Percentiles rank a stretch among this genome's conserved stretches.
phyloP scores from a whole-genome alignment of 1,140 invertebrate genomes.

The Bombus haemorrhoidalis region DNA sequence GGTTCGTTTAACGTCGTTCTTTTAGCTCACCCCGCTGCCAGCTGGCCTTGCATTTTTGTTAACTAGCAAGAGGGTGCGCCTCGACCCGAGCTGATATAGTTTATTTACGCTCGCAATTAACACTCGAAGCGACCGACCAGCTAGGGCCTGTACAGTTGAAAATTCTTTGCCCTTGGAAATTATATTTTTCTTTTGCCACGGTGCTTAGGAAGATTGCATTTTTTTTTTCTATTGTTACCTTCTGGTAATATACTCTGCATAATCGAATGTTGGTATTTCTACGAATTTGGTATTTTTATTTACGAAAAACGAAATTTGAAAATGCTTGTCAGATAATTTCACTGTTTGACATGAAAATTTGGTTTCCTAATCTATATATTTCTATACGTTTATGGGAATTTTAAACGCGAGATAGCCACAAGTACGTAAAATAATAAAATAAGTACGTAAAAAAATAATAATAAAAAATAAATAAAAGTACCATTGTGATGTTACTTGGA shows the following conservation, averaged over 20 bases:
- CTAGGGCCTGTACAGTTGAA: neutral
- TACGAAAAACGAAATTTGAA: neutral
- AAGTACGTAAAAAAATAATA: no score
- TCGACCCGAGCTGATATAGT: conserved; percentile 33
- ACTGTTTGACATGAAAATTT: neutral
- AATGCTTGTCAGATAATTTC: neutral
- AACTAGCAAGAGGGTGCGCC: conserved; percentile 42
- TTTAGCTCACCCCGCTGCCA: conserved; percentile 8
- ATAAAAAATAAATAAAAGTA: no score
- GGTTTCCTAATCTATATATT: neutral
- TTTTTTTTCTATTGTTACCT: neutral
- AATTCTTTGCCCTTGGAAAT: neutral
- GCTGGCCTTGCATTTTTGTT: conserved; percentile 52
- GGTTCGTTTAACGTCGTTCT: conserved; percentile 56
- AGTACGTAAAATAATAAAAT: no score
- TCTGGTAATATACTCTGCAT: neutral
- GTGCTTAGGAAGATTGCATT: neutral
- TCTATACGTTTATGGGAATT: no score
- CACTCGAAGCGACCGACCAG: conserved; percentile 9
- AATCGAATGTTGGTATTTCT: neutral
- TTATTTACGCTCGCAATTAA: conserved; percentile 52
- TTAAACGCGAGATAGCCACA: no score
- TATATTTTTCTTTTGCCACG: conserved; percentile 49
- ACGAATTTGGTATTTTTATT: neutral
- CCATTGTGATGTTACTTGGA: no score